These are phyloP conservation scores for Lophius piscatorius DNA, from an alignment of 2,113 vertebrate species.

Conservation along the genomic window DNA sequence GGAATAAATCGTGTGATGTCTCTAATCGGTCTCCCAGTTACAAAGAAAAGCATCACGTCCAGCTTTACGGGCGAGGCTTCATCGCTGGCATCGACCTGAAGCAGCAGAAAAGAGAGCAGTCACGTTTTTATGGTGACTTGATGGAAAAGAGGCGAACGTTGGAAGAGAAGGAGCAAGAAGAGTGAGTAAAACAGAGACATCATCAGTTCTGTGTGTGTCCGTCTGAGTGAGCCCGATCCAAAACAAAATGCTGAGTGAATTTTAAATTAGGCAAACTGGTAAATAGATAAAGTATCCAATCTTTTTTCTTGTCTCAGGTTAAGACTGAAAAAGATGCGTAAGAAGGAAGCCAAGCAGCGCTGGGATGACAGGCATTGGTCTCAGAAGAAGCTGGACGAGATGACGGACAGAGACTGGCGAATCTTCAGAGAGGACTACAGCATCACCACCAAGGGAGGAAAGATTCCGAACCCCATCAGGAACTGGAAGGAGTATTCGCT, in stretches of 20 bases:
- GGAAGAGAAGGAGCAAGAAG: conserved; percentile 98
- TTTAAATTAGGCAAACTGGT: neutral
- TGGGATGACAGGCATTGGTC: conserved; percentile 99
- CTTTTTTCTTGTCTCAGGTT: conserved; percentile 71
- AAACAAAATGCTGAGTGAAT: neutral
- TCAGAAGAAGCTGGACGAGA: conserved; percentile 98
- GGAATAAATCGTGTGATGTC: neutral
- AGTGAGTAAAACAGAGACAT: conserved; percentile 81
- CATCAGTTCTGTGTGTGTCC: neutral
- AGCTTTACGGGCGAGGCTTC: conserved; percentile 94
- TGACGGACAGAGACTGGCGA: conserved; percentile 98
- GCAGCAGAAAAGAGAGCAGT: conserved; percentile 97
- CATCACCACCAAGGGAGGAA: conserved; percentile 98
- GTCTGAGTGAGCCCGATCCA: neutral
- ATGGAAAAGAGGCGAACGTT: conserved; percentile 96
- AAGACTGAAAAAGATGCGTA: conserved; percentile 92
- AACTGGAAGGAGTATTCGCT: conserved; percentile 97
- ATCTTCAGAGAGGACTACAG: conserved; percentile 98
- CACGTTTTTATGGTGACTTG: conserved; percentile 94
- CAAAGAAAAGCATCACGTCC: conserved; percentile 95
- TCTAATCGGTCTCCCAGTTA: conserved; percentile 77
- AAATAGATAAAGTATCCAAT: too few relatives aligned
- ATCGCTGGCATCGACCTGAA: conserved; percentile 97
- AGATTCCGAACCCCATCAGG: conserved; percentile 97
- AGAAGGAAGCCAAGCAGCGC: conserved; percentile 98